Conservation (phyloP, 2,888 invertebrate species). For the Leucania comma region DNA sequence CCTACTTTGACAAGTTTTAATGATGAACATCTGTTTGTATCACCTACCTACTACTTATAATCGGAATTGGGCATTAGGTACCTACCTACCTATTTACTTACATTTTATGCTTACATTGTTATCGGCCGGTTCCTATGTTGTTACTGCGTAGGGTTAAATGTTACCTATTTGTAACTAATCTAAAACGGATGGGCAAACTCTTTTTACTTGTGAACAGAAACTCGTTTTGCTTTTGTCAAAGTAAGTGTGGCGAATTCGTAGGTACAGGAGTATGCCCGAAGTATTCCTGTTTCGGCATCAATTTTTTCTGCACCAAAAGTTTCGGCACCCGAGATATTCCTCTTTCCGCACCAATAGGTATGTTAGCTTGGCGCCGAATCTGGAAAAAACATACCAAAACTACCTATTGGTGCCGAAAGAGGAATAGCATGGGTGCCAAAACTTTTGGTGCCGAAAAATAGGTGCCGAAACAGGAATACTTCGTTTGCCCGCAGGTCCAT, state of each 20-base stretch:
- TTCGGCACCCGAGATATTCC: too few relatives aligned
- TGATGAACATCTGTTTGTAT: not conserved
- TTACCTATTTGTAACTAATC: not conserved
- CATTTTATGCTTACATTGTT: not conserved
- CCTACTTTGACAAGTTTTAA: conserved; percentile 1
- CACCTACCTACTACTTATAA: too few relatives aligned
- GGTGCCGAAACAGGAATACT: too few relatives aligned
- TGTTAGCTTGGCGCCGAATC: too few relatives aligned
- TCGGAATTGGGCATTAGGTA: conserved; percentile 3
- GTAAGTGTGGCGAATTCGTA: not conserved
- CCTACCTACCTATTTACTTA: not conserved
- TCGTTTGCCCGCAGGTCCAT: not conserved
- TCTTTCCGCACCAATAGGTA: too few relatives aligned
- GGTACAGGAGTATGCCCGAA: not conserved
- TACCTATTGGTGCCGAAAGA: too few relatives aligned
- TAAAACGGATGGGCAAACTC: not conserved
- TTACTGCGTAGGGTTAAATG: conserved; percentile 17
- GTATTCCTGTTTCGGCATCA: too few relatives aligned
- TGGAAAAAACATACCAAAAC: too few relatives aligned
- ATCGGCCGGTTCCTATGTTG: conserved; percentile 7
- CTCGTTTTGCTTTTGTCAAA: not conserved
- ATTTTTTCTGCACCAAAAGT: too few relatives aligned
- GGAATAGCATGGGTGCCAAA: too few relatives aligned
- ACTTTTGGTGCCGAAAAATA: too few relatives aligned
- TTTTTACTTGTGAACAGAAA: not conserved